phyloP scores from a whole-genome alignment of 2,113 vertebrate species.

The Sciurus niger region DNA sequence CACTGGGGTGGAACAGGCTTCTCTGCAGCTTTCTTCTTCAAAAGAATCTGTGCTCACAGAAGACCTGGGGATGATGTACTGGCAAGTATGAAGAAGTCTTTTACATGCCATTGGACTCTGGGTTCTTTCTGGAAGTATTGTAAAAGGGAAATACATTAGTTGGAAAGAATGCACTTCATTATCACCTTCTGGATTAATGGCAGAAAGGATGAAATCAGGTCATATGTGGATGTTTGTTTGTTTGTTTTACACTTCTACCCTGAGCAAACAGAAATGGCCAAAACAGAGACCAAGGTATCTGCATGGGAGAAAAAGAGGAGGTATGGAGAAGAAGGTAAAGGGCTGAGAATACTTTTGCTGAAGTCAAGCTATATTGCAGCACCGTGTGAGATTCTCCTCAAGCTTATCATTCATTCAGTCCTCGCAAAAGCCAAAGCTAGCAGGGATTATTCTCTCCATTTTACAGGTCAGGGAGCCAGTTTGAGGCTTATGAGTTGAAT shows the following conservation, averaged over 20 bases:
- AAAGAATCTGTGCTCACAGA: not conserved
- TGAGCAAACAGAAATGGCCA: conserved; percentile 36
- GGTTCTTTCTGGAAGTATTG: conserved; percentile 57
- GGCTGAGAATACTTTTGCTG: not conserved
- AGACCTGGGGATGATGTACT: conserved; percentile 21
- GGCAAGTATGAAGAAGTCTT: not conserved
- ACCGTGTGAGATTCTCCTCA: not conserved
- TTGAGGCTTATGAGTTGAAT: not conserved
- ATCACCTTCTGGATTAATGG: not conserved
- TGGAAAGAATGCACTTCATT: not conserved
- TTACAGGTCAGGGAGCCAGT: not conserved
- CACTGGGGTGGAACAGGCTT: not conserved
- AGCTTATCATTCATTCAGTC: not conserved
- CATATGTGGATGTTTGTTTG: not conserved
- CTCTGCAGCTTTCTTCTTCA: conserved; percentile 28
- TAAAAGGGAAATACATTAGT: conserved; percentile 61
- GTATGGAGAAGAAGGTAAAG: not conserved
- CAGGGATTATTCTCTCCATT: not conserved
- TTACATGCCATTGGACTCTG: not conserved
- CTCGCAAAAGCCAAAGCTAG: not conserved
- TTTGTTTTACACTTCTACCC: not conserved
- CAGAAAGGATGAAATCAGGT: not conserved
- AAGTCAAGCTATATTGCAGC: not conserved
- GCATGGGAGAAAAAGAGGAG: not conserved
- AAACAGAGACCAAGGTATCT: not conserved